Evolutionary conservation across 2,888 invertebrate species (phyloP).

Genomic region (Tetanocera ferruginea): DNA sequence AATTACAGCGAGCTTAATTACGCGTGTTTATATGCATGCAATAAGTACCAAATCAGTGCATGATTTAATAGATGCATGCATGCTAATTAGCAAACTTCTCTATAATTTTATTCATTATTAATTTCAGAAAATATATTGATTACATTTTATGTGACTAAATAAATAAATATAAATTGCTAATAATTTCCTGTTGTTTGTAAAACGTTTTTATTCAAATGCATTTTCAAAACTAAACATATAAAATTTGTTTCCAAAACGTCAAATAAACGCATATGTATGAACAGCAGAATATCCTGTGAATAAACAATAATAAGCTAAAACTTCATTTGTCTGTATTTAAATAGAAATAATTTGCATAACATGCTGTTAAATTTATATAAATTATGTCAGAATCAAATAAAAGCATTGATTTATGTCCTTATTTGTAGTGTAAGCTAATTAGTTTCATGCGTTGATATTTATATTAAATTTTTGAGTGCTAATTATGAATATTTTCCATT

Average conservation of each 20-base stretch:
- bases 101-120: constrained; percentile 8
- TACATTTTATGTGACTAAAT: background rate
- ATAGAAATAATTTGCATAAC: background rate
- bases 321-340: too few species aligned
- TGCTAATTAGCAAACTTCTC: background rate
- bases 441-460: background rate
- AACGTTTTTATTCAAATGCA: too few species aligned
- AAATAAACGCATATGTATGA: too few species aligned
- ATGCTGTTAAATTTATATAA: background rate
- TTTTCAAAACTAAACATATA: too few species aligned
- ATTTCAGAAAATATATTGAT: constrained; percentile 1
- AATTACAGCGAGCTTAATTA: too few species aligned
- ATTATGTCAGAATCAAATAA: constrained; percentile 3
- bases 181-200: too few species aligned
- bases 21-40: too few species aligned
- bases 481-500: constrained; percentile 5
- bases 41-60: background rate
- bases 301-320: too few species aligned
- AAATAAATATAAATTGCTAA: too few species aligned
- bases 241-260: too few species aligned
- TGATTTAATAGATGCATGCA: background rate
- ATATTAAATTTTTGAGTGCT: constrained; percentile 1
- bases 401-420: background rate
- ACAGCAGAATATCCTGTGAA: too few species aligned
- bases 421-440: constrained; percentile 9